Evolutionary conservation across 2,797 vertebrate genomes (phyloP).

Genomic region (Chromis chromis): DNA sequence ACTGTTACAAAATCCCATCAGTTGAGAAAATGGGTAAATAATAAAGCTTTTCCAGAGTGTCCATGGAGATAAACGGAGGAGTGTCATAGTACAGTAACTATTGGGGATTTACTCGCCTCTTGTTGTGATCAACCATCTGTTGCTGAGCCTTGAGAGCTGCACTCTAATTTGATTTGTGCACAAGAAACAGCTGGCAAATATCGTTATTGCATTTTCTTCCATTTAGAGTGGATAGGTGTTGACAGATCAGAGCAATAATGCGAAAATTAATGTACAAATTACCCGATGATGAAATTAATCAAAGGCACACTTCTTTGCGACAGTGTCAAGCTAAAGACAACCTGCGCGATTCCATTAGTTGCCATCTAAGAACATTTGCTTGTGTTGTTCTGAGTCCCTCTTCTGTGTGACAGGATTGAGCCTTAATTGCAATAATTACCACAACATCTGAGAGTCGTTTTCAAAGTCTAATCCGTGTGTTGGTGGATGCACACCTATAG

Average conservation of each 20-base stretch:
- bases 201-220: conserved; percentile 79
- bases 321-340: conserved; percentile 50
- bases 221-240: conserved; percentile 82
- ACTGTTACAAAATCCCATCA: conserved; percentile 50
- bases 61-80: conserved; percentile 60
- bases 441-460: conserved; percentile 2
- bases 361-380: conserved; percentile 34
- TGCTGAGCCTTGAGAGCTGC: conserved; percentile 76
- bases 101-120: conserved; percentile 67
- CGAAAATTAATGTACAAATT: conserved; percentile 80
- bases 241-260: conserved; percentile 78
- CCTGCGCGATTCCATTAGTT: conserved; percentile 45
- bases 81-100: conserved; percentile 68
- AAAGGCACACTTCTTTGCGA: conserved; percentile 55
- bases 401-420: conserved; percentile 17
- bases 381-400: not conserved
- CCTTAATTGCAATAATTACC: conserved; percentile 36
- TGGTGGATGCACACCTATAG: not conserved
- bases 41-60: conserved; percentile 52
- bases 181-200: conserved; percentile 82
- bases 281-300: conserved; percentile 76
- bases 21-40: conserved; percentile 54
- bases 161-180: conserved; percentile 82
- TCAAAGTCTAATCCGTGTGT: conserved; percentile 11
- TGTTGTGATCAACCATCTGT: conserved; percentile 83